Evolutionary conservation across 2,888 invertebrate species (phyloP).

Genomic region (Drosophila gaucha): DNA sequence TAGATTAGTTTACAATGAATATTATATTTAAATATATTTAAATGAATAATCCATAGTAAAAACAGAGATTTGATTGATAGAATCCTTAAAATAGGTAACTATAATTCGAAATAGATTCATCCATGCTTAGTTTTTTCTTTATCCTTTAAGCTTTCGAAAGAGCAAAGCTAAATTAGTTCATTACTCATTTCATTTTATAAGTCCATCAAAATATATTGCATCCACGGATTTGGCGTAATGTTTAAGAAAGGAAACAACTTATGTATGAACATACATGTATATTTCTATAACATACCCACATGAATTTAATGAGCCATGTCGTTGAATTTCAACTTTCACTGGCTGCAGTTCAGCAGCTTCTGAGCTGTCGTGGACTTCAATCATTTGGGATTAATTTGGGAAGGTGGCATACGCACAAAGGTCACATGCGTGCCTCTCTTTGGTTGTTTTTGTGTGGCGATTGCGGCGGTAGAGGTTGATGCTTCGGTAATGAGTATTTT

Average conservation of each 20-base stretch:
- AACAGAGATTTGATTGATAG: no score
- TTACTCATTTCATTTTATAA: neutral
- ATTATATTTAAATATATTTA: no score
- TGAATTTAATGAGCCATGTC: conserved; percentile 56
- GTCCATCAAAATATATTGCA: no score
- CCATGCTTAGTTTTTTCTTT: no score
- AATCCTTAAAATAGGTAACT: no score
- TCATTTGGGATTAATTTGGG: conserved; percentile 78
- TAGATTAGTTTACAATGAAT: no score
- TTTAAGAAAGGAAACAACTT: conserved; percentile 1
- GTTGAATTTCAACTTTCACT: conserved; percentile 39
- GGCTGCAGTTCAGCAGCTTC: conserved; percentile 55
- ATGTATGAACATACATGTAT: neutral
- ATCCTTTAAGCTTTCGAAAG: no score
- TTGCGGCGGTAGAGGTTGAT: neutral
- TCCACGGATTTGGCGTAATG: conserved; percentile 11
- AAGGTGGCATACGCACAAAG: conserved; percentile 54
- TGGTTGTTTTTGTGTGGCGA: neutral
- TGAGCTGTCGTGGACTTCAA: conserved; percentile 63
- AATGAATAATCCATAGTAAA: no score
- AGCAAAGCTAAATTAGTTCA: neutral
- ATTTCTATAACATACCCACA: conserved; percentile 5
- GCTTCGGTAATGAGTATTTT: conserved; percentile 62
- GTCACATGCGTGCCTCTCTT: conserved; percentile 50
- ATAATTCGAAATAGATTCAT: no score